These are phyloP conservation scores for Agrochola circellaris DNA, from an alignment of 2,888 invertebrate genomes.

Conservation along the genomic window DNA sequence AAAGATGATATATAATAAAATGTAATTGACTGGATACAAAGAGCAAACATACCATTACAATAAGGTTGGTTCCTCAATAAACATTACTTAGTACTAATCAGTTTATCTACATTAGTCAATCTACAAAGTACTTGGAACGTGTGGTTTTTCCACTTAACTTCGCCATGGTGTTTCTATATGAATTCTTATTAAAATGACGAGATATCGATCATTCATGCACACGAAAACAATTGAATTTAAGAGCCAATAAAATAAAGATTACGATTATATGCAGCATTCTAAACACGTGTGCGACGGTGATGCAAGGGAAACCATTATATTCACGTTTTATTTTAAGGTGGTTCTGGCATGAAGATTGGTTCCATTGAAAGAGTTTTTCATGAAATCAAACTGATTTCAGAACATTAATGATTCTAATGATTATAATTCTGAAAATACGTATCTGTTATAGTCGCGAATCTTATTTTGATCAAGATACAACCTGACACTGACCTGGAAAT, in stretches of 20 bases:
- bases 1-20: conserved; percentile 20
- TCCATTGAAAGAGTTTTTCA: too few species aligned
- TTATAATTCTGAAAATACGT: too few species aligned
- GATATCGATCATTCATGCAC: not conserved
- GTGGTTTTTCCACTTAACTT: conserved; percentile 2
- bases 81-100: conserved; percentile 9
- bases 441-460: too few species aligned
- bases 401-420: too few species aligned
- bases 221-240: conserved; percentile 7
- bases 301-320: not conserved
- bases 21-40: conserved; percentile 40
- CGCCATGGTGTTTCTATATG: not conserved
- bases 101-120: not conserved
- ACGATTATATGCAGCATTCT: not conserved
- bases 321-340: not conserved
- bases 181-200: not conserved
- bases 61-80: conserved; percentile 23
- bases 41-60: conserved; percentile 17
- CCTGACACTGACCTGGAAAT: too few species aligned
- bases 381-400: too few species aligned
- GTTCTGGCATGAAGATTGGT: too few species aligned
- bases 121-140: not conserved
- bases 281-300: not conserved
- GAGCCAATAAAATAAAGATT: not conserved
- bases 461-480: too few species aligned